Conservation (phyloP, 2,113 vertebrate genomes). For the Egretta garzetta region DNA sequence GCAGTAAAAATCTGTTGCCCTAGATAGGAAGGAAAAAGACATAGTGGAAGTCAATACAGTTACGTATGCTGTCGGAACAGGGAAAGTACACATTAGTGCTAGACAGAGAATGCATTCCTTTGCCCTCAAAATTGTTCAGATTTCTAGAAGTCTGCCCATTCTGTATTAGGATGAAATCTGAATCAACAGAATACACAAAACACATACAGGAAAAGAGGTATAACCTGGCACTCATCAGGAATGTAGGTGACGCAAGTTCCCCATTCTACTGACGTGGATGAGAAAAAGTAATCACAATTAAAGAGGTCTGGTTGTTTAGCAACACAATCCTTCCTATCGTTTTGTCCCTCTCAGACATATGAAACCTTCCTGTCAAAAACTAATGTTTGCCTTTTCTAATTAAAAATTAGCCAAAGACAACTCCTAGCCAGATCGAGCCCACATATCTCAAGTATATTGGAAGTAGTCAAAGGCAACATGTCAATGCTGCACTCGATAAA, state of each 20-base stretch:
- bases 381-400: neutral
- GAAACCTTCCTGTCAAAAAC: neutral
- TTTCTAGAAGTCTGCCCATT: neutral
- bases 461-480: neutral
- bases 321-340: neutral
- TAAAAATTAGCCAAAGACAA: neutral
- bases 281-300: neutral
- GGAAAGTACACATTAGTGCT: neutral
- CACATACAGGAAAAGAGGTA: neutral
- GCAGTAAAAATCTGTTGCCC: neutral
- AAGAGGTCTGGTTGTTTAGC: neutral
- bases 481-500: neutral
- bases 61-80: neutral
- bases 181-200: neutral
- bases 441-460: neutral
- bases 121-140: neutral
- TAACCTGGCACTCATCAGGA: neutral
- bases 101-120: neutral
- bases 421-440: neutral
- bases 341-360: neutral
- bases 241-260: rapidly evolving
- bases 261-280: rapidly evolving
- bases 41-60: neutral
- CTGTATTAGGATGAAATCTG: neutral
- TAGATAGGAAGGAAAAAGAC: neutral